Conservation (phyloP, 2,797 vertebrate genomes). For the Siniperca obscura region DNA sequence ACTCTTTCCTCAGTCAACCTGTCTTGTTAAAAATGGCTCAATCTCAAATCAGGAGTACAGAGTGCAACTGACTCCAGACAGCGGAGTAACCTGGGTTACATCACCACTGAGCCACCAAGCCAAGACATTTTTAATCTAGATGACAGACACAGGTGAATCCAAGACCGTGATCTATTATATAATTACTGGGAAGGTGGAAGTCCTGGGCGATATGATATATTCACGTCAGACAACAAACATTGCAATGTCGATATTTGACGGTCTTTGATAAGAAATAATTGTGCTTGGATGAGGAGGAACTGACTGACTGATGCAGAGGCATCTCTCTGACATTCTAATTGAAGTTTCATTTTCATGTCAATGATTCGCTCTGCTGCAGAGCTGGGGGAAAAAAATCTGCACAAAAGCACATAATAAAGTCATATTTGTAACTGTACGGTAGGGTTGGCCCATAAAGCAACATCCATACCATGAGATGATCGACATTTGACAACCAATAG, state of each 20-base stretch:
- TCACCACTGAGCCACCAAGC: conserved; percentile 39
- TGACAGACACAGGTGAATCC: conserved; percentile 21
- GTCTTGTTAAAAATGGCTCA: conserved; percentile 15
- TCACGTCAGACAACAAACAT: neutral
- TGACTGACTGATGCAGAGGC: neutral
- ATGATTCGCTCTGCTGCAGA: neutral
- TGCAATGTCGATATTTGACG: neutral
- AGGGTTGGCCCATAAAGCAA: neutral
- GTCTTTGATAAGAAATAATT: conserved; percentile 11
- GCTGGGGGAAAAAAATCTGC: neutral
- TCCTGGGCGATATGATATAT: neutral
- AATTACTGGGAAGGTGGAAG: neutral
- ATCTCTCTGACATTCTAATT: neutral
- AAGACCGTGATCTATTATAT: conserved; percentile 2
- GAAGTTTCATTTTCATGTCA: neutral
- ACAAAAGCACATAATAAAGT: neutral
- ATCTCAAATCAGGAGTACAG: conserved; percentile 18
- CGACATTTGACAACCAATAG: neutral
- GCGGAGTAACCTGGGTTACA: conserved; percentile 44
- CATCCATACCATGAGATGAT: neutral
- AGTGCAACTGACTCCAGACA: conserved; percentile 9
- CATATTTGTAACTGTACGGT: neutral
- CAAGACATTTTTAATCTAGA: conserved; percentile 24
- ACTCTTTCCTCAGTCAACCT: neutral
- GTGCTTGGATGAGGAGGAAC: neutral